phyloP scores from a whole-genome alignment of 2,113 vertebrate genomes.

The Esox niger region DNA sequence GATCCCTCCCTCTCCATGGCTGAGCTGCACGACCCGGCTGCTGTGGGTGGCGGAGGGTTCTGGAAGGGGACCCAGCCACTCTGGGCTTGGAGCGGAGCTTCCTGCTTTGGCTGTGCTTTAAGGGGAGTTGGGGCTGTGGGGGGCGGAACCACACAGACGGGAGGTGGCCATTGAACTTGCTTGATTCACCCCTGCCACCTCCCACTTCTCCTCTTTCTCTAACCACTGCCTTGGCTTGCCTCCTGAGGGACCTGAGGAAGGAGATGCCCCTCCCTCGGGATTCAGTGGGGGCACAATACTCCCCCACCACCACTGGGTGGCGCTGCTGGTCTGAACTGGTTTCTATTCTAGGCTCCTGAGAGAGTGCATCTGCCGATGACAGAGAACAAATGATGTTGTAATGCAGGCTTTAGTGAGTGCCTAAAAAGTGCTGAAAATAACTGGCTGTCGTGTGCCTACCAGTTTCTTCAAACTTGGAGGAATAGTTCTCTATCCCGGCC shows the following conservation, averaged over 20 bases:
- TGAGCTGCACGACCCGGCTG: slow-evolving; percentile 34
- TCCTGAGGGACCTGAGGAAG: slow-evolving; percentile 24
- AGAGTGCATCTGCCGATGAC: slow-evolving; percentile 20
- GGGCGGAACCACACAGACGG: slow-evolving; percentile 44
- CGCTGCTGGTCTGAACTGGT: slow-evolving; percentile 24
- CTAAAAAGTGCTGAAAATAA: neutral
- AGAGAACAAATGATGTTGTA: neutral
- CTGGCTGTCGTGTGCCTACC: slow-evolving; percentile 75
- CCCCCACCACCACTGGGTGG: slow-evolving; percentile 32
- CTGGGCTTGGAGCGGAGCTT: slow-evolving; percentile 64
- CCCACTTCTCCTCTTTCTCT: slow-evolving; percentile 30
- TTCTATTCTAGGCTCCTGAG: slow-evolving; percentile 19
- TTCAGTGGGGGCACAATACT: slow-evolving; percentile 23
- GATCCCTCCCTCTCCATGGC: slow-evolving; percentile 69
- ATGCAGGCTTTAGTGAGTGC: neutral
- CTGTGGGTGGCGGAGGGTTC: slow-evolving; percentile 60
- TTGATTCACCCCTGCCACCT: slow-evolving; percentile 32
- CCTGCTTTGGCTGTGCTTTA: slow-evolving; percentile 65
- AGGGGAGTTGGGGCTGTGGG: slow-evolving; percentile 60
- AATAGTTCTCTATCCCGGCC: slow-evolving; percentile 91
- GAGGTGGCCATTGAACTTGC: slow-evolving; percentile 44
- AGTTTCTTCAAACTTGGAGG: slow-evolving; percentile 81
- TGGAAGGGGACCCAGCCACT: slow-evolving; percentile 62
- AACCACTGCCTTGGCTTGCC: slow-evolving; percentile 66
- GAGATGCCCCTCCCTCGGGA: slow-evolving; percentile 16